These are phyloP conservation scores for Capreolus pygargus DNA, from an alignment of 2,113 vertebrate species.

Conservation along the genomic window DNA sequence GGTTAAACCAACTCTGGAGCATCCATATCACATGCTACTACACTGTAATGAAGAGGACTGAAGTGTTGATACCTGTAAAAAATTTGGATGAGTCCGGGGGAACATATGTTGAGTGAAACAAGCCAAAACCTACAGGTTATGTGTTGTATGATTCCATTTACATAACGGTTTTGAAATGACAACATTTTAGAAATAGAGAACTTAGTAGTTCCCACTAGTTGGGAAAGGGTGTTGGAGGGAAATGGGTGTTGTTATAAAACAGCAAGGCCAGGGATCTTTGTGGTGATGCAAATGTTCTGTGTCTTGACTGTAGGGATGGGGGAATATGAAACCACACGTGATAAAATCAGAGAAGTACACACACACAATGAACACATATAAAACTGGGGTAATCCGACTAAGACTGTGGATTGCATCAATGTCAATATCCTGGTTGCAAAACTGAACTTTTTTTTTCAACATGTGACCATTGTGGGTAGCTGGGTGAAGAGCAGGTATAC, in stretches of 20 bases:
- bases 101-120: not conserved
- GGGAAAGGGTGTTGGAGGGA: not conserved
- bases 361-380: not conserved
- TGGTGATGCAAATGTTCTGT: not conserved
- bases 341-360: not conserved
- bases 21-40: not conserved
- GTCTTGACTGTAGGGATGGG: not conserved
- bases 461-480: not conserved
- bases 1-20: not conserved
- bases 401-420: not conserved
- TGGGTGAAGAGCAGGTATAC: not conserved
- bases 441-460: not conserved
- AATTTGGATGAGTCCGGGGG: not conserved
- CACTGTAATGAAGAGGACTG: not conserved
- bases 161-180: not conserved
- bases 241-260: not conserved
- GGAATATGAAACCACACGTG: accelerated
- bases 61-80: not conserved
- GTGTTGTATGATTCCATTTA: not conserved
- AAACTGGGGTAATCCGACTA: not conserved
- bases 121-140: not conserved
- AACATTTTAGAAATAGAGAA: not conserved
- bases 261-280: too few relatives aligned
- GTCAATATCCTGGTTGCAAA: not conserved
- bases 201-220: not conserved